Base-by-base conservation (phyloP, 2,888 invertebrate genomes). In the Cephus nigrinus region DNA sequence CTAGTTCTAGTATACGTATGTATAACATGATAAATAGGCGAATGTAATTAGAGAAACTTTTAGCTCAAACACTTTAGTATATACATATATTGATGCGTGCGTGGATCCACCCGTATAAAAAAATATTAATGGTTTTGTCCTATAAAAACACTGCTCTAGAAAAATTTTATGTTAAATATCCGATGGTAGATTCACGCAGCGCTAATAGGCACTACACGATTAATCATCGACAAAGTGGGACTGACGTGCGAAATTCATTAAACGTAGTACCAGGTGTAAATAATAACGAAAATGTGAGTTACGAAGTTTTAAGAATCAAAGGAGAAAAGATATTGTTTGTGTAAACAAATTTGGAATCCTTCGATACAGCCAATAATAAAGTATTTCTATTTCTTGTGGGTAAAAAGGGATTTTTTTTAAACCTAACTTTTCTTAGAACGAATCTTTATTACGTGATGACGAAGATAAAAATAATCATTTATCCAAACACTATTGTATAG, bases 201-300 rank as follows among this genome's bases (percentile, higher is more conserved):
- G 55, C 55, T 55, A 55, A 55, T 55, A 55, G 23, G 55, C 55
- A 55, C 55, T 55, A 55, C 23, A 23, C 23, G 9, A 23, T 55
- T 55, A 55, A 55, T 55, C 55, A 55, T 55, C 55, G 55, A 55
- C 15, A 55, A 55, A 55, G 55, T 55, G 55, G 55, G 75, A 71
- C 80, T 74, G 76, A 81, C 75, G 75, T 68, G 78, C 74, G 76
- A 79, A 79, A 75, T 69, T 68, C 55, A 68, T 78, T 76, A 34
- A 76, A 75, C 34, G 75, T 78, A 75, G 69, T 35, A 55, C 73
- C 75, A 75, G 68, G 73, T 80, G 76, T 79, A 77, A 76, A 55
- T 55, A 55, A 55, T 55, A 23, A 23, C 9, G 23, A 55, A 55
- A 55, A 23, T 9, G 55, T 55, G 55, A 55, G 9, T 55, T 55